Evolutionary conservation across 1,140 invertebrate species (phyloP), one percentile per base, ranked within the genome.

Genomic region (Drosophila azteca): DNA sequence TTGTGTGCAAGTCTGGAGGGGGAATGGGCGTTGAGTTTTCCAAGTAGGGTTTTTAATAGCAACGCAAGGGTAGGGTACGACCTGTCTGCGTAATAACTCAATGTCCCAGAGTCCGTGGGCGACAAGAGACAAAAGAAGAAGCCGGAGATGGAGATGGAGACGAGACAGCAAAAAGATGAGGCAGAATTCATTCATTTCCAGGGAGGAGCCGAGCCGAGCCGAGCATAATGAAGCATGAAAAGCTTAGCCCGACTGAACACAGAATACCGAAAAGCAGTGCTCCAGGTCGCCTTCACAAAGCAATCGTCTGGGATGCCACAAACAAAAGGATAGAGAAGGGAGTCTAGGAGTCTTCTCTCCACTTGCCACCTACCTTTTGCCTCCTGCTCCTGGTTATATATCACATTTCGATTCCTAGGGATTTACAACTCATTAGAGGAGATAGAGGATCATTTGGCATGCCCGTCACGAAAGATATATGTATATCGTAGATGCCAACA

Each of bases 21-120:
- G 44, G 43, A 39, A 43, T 20, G 46, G 46, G 35, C 46, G 35
- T 13, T 39, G 35, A 39, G 35, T 39, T 39, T 39, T 39, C 35
- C 35, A 39, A 39, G 11, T 39, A 39, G 35, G 8, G 35, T 39
- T 39, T 45, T 70, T 65, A 39, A 7, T 54, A 46, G 24, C 31
- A 43, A 63, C 46, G 24, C 24, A 11, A 13, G 24, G 22, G 9
- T 1, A 20, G 3, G 24, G 24, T 24, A 15, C 13, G 11, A 24
- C 9, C 66, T 26, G 66, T 69, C 79, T 79, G 68, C 85, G 82
- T 71, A 87, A 87, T 84, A 84, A 87, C 77, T 84, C 78, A 87
- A 66, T 80, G 80, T 71, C 64, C 35, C 35, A 39, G 11, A 48
- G 55, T 29, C 74, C 60, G 54, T 58, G 58, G 71, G 70, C 50